Evolutionary conservation across 2,888 invertebrate species (phyloP), one percentile per base, ranked within the genome.

Genomic region (Gandaritis pyraliata): DNA sequence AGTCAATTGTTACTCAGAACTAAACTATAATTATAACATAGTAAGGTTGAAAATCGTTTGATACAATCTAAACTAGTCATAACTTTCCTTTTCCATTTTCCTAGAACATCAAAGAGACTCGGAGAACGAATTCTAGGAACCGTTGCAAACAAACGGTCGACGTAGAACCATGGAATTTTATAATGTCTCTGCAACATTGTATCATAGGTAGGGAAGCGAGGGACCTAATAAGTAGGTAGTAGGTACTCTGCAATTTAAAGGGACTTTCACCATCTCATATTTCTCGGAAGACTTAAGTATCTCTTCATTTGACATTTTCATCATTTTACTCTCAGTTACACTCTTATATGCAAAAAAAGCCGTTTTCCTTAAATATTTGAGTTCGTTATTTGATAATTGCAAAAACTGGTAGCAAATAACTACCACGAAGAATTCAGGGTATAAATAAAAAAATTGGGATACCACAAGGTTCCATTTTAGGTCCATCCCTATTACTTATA

Each of bases 11-110:
- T 38, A 38, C n/a, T 2, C n/a, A 38, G 38, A 38, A 38, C 12
- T n/a, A 12, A 12, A 38, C 38, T 38, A n/a, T n/a, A n/a, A 5
- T 5, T 12, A n/a, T n/a, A n/a, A n/a, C n/a, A 5, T 0, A 38
- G n/a, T 38, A 33, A 33, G 10, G 33, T 33, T 33, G 33, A 33
- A 33, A 33, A 33, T 33, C 8, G 33, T 11, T 2, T 33, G 33
- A 33, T 11, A 33, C 8, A 33, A 33, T 33, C 33, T 33, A 10
- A 33, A 23, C 1, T 5, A 33, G 13, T 29, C 6, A 41, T 12
- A 43, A 60, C 59, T 60, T 54, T 59, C 48, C 33, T 45, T 59
- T 48, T 36, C 36, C 47, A 23, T 23, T 47, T 54, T 60, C 54
- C 33, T 43, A 43, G 59, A 53, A 53, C 29, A 30, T 33, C 46